These are phyloP conservation scores for Coracopsis vasa DNA, from an alignment of 2,113 vertebrate species.

Conservation along the genomic window DNA sequence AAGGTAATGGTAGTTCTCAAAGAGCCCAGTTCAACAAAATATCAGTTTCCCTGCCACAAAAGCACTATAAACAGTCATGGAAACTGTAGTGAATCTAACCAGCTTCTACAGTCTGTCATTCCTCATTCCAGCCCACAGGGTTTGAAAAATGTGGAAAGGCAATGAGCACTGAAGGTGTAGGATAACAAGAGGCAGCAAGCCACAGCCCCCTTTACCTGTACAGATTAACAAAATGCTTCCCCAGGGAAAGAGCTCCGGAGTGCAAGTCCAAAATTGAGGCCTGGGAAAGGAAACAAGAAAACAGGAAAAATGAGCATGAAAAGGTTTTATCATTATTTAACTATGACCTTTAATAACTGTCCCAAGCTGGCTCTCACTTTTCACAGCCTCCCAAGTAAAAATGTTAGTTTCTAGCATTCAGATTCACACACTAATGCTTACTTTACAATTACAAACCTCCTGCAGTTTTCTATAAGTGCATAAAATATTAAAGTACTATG, in stretches of 20 bases:
- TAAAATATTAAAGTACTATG: not conserved
- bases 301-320: not conserved
- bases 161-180: not conserved
- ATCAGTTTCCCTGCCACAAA: not conserved
- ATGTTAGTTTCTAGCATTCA: not conserved
- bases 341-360: not conserved
- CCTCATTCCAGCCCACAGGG: not conserved
- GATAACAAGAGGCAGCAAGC: not conserved
- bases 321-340: constrained; percentile 10
- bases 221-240: constrained; percentile 94
- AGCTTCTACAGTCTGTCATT: not conserved
- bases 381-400: not conserved
- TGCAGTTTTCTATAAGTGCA: not conserved
- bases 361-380: not conserved
- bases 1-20: not conserved
- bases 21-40: not conserved
- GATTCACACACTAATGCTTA: not conserved
- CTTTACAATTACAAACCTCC: not conserved
- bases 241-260: constrained; percentile 92
- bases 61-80: not conserved
- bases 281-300: constrained; percentile 65
- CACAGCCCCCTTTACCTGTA: constrained; percentile 82
- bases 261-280: constrained; percentile 96
- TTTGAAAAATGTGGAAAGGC: not conserved
- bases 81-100: not conserved